Evolutionary conservation across 1,140 invertebrate species (phyloP).

Genomic region (Diachasma alloeum): DNA sequence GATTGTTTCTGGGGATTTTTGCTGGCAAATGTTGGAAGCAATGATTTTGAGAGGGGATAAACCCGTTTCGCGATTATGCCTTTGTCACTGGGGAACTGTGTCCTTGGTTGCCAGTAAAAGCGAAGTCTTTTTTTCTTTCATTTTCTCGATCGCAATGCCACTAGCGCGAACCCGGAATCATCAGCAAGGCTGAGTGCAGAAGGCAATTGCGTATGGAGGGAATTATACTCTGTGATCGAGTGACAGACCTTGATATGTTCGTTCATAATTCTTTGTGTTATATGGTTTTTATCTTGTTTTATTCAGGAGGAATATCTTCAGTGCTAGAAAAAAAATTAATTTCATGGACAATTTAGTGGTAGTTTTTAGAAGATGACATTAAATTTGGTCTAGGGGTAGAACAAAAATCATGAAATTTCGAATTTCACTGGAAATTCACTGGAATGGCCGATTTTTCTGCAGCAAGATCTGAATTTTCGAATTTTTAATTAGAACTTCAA

Average conservation of each 20-base stretch:
- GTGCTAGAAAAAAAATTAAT: too few species aligned
- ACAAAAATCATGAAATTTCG: too few species aligned
- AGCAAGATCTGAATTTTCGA: too few species aligned
- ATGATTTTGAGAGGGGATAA: background rate
- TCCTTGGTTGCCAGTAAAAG: background rate
- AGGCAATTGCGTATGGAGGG: background rate
- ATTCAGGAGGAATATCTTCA: too few species aligned
- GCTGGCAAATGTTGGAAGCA: background rate
- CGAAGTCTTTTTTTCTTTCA: background rate
- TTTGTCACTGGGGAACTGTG: background rate
- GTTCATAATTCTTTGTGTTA: background rate
- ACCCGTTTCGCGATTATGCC: background rate
- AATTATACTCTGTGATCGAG: background rate
- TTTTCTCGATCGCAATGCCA: background rate
- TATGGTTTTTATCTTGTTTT: too few species aligned
- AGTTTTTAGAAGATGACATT: too few species aligned
- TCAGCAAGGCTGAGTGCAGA: background rate
- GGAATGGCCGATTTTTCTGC: too few species aligned
- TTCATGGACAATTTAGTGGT: too few species aligned
- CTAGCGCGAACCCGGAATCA: constrained; percentile 12
- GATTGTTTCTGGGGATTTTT: background rate
- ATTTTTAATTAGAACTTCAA: too few species aligned
- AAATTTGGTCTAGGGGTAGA: too few species aligned
- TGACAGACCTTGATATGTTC: background rate
- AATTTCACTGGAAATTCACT: too few species aligned